phyloP scores from a whole-genome alignment of 2,888 invertebrate species.

The Sphaerophoria rueppellii region DNA sequence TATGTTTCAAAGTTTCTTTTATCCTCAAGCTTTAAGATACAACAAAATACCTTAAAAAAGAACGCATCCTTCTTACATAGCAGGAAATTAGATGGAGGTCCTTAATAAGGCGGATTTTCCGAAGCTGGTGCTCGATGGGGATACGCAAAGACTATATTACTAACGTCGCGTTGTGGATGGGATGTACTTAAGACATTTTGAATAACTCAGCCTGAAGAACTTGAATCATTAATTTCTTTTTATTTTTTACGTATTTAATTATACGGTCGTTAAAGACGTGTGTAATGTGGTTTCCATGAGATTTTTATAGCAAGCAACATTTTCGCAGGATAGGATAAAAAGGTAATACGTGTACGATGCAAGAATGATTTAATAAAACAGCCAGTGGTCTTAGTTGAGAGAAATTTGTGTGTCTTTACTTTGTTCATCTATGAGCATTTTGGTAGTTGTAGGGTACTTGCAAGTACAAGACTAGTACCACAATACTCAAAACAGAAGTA shows the following conservation, averaged over 20 bases:
- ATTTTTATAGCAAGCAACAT: conserved; percentile 14
- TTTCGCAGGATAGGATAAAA: not conserved
- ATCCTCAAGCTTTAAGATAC: conserved; percentile 4
- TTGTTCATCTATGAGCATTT: no score
- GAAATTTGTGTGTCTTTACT: no score
- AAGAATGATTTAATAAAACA: no score
- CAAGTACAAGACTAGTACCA: no score
- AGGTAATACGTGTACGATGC: not conserved
- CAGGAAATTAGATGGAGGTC: conserved; percentile 57
- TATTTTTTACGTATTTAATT: conserved; percentile 6
- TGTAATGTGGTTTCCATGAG: not conserved
- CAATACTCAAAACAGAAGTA: no score
- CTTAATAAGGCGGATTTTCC: conserved; percentile 48
- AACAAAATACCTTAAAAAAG: conserved; percentile 1
- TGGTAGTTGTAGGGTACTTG: no score
- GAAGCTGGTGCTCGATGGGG: conserved; percentile 13
- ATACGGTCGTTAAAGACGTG: not conserved
- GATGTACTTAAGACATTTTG: conserved; percentile 14
- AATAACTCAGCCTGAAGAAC: conserved; percentile 19
- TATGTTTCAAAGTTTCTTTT: conserved; percentile 25
- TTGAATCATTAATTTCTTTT: conserved; percentile 11
- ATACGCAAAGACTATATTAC: not conserved
- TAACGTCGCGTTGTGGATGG: not conserved
- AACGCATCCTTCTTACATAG: conserved; percentile 57
- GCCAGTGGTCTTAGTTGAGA: no score